Conservation (phyloP, 2,888 invertebrate species). For the Selenia dentaria region DNA sequence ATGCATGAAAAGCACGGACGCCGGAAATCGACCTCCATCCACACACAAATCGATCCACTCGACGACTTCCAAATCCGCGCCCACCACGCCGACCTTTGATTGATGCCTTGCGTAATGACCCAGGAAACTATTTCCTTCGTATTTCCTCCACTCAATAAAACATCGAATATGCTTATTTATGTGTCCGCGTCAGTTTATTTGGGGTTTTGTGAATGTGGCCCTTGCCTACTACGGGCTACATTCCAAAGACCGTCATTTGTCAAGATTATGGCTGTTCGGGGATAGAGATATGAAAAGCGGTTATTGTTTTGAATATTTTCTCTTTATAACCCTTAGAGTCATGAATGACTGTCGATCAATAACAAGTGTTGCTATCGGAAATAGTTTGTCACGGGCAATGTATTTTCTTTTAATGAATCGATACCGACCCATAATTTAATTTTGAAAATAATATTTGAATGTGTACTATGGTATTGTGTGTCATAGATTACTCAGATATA, state of each 20-base stretch:
- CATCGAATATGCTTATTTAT: slow-evolving; percentile 82
- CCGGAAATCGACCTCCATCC: slow-evolving; percentile 37
- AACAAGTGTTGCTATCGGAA: background rate
- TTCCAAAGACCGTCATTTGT: slow-evolving; percentile 80
- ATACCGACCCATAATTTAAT: too few species aligned
- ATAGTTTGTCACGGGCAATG: too few species aligned
- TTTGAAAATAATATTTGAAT: too few species aligned
- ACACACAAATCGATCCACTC: slow-evolving; percentile 48
- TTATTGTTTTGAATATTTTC: slow-evolving; percentile 80
- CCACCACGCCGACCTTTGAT: slow-evolving; percentile 66
- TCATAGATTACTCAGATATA: too few species aligned
- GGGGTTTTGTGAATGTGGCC: slow-evolving; percentile 75
- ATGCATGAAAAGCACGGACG: slow-evolving; percentile 19
- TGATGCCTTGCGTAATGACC: slow-evolving; percentile 79
- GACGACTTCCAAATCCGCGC: slow-evolving; percentile 49
- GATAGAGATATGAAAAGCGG: slow-evolving; percentile 77
- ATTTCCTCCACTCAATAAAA: slow-evolving; percentile 83
- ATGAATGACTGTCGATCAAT: slow-evolving; percentile 36
- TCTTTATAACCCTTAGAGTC: slow-evolving; percentile 51
- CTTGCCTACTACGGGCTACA: slow-evolving; percentile 68
- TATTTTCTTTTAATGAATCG: too few species aligned
- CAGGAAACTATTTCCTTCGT: slow-evolving; percentile 81
- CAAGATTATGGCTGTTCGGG: slow-evolving; percentile 79
- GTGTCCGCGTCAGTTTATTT: slow-evolving; percentile 76
- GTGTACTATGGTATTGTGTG: too few species aligned